A percentile compares a stretch with the other conserved stretches of the same genome.
Evolutionary conservation across 35 echinoderm and acorn worm genomes (phyloP).

Genomic region (Diadema setosum): DNA sequence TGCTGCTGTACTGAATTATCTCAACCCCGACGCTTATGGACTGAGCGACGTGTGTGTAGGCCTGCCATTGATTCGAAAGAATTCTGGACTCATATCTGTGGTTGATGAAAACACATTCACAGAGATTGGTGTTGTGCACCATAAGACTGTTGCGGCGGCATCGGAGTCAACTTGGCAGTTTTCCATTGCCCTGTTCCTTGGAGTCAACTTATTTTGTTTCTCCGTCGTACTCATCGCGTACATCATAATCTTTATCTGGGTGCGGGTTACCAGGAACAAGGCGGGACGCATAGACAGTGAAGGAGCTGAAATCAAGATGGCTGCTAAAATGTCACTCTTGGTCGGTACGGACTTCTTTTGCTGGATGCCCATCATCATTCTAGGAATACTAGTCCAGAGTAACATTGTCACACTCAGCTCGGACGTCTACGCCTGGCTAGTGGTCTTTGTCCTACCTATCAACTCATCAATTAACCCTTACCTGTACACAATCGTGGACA

Average conservation of each 20-base stretch:
- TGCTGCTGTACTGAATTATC: neutral
- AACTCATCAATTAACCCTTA: conserved; percentile 21
- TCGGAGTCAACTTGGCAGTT: conserved; percentile 19
- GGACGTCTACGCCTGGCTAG: conserved; percentile 13
- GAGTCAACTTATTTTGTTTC: conserved; percentile 14
- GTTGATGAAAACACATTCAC: neutral
- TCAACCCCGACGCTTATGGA: neutral
- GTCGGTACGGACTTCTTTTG: conserved; percentile 41
- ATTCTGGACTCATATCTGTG: neutral
- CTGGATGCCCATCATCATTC: conserved; percentile 24
- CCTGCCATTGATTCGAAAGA: conserved; percentile 11
- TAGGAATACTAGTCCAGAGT: conserved; percentile 3
- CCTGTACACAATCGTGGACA: neutral
- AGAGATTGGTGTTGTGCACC: neutral
- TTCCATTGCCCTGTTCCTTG: conserved; percentile 16
- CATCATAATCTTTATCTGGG: neutral
- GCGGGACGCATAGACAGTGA: neutral
- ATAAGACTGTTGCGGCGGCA: neutral
- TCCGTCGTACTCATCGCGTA: neutral
- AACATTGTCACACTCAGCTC: neutral
- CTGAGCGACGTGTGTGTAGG: conserved; percentile 14
- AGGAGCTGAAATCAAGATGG: neutral
- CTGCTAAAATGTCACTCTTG: neutral
- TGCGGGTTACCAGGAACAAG: neutral
- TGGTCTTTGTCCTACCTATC: conserved; percentile 15